A percentile compares a stretch with the other conserved stretches of the same genome.
These are phyloP conservation scores for Microctenopoma steveboyesi DNA, from an alignment of 2,797 vertebrate species.

Conservation along the genomic window DNA sequence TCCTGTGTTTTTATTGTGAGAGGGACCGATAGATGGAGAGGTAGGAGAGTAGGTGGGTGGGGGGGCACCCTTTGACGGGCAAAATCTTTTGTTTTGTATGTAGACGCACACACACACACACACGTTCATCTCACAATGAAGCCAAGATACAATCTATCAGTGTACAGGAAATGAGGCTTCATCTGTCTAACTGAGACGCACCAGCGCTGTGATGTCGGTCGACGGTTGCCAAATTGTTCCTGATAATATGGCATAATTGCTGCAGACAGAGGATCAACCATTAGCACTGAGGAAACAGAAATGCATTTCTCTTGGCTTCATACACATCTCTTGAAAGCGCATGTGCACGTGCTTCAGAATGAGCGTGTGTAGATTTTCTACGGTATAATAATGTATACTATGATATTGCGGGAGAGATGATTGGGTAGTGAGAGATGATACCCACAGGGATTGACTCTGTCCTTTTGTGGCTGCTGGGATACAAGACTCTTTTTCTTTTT, in stretches of 20 bases:
- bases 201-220: slow-evolving; percentile 45
- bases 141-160: slow-evolving; percentile 37
- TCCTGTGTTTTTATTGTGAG: slow-evolving; percentile 77
- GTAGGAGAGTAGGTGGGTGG: slow-evolving; percentile 7
- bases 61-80: slow-evolving; percentile 45
- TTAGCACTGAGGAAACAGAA: background rate
- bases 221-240: slow-evolving; percentile 52
- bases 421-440: slow-evolving; percentile 22
- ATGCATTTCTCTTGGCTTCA: slow-evolving; percentile 23
- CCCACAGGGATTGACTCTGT: slow-evolving; percentile 32
- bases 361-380: background rate
- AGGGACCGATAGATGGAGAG: slow-evolving; percentile 61
- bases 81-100: slow-evolving; percentile 58
- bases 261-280: slow-evolving; percentile 37
- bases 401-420: slow-evolving; percentile 32
- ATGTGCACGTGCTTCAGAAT: background rate
- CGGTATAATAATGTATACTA: background rate
- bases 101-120: background rate
- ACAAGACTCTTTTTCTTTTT: slow-evolving; percentile 31
- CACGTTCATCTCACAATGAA: slow-evolving; percentile 24
- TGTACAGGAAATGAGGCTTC: slow-evolving; percentile 58
- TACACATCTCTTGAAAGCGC: background rate
- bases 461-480: slow-evolving; percentile 48
- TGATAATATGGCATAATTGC: slow-evolving; percentile 55
- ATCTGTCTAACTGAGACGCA: slow-evolving; percentile 44